Base-by-base conservation (phyloP, 2,888 invertebrate species). In the Plemyria rubiginata region DNA sequence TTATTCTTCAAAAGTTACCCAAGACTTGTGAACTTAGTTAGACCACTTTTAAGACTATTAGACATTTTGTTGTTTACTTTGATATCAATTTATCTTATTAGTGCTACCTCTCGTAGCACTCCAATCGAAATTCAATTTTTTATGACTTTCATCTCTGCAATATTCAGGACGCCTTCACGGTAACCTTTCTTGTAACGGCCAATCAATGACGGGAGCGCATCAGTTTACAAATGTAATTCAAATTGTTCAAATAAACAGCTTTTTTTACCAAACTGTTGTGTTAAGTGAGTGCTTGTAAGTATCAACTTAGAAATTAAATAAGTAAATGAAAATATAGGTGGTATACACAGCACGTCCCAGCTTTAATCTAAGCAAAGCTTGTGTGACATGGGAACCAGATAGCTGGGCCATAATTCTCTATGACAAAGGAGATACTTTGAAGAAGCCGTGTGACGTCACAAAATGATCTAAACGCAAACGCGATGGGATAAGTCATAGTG, bases 81-180 rank as follows among this genome's bases (percentile, higher is more conserved):
- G 49, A 49, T 54, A 54, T 55, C 60, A 54, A 41, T 60, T 60
- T 54, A 22, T 15, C 48, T 52, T 58, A 11, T 13, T n/a, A 57
- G 54, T 52, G 62, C 60, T n/a, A n/a, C n/a, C n/a, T n/a, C n/a
- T n/a, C 38, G 28, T 40, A 50, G 51, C 61, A 61, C 55, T 61
- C 73, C 69, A 72, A 76, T 76, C 65, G 71, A 54, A 67, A 62
- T 67, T 58, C 67, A 71, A 71, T 71, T 75, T 78, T 79, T 79
- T 78, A 79, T 79, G 77, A 78, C 78, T 76, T 72, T 70, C n/a
- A 76, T 78, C 66, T 70, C 54, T 76, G 65, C 71, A 79, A 74
- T 74, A 79, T 79, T 79, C 74, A 79, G 54, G 60, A 51, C 45
- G 60, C 65, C 48, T 68, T 65, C 65, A 70, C 74, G 72, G 75